Evolutionary conservation across 2,113 vertebrate species (phyloP).

Genomic region (Clarias magur): DNA sequence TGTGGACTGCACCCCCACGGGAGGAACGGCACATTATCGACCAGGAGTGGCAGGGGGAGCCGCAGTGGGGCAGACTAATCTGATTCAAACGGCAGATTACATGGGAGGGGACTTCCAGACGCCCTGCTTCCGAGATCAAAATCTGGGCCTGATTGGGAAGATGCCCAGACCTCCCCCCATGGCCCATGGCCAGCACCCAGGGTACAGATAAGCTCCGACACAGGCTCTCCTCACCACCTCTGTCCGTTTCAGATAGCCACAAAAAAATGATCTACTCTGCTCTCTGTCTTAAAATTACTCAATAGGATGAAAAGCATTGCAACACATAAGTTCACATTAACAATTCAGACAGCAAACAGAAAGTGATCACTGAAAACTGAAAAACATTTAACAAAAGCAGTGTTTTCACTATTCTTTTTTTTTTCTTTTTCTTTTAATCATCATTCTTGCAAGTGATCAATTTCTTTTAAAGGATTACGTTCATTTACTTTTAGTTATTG

Average conservation of each 20-base stretch:
- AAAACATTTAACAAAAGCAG: constrained; percentile 74
- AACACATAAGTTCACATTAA: constrained; percentile 50
- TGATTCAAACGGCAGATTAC: constrained; percentile 98
- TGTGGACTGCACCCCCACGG: constrained; percentile 83
- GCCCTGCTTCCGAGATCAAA: constrained; percentile 97
- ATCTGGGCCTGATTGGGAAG: constrained; percentile 91
- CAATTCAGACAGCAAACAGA: constrained; percentile 65
- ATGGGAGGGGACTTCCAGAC: constrained; percentile 95
- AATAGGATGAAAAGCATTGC: constrained; percentile 52
- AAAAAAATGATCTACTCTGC: constrained; percentile 31
- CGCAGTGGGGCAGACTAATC: constrained; percentile 83
- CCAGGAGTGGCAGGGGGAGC: constrained; percentile 76
- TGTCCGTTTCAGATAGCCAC: constrained; percentile 66
- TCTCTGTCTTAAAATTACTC: constrained; percentile 73
- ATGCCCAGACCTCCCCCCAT: constrained; percentile 90
- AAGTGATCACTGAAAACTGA: constrained; percentile 62
- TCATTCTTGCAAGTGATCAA: constrained; percentile 62
- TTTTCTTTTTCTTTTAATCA: constrained; percentile 19
- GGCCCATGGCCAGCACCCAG: constrained; percentile 96
- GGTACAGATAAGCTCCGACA: constrained; percentile 96
- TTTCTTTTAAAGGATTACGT: constrained; percentile 59
- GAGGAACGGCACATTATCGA: constrained; percentile 86
- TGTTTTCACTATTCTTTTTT: constrained; percentile 56
- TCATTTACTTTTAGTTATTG: constrained; percentile 45
- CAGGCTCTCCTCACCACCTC: constrained; percentile 43